Evolutionary conservation across 2,888 invertebrate genomes (phyloP), one percentile per base, ranked within the genome.

Genomic region (Philereme transversata): DNA sequence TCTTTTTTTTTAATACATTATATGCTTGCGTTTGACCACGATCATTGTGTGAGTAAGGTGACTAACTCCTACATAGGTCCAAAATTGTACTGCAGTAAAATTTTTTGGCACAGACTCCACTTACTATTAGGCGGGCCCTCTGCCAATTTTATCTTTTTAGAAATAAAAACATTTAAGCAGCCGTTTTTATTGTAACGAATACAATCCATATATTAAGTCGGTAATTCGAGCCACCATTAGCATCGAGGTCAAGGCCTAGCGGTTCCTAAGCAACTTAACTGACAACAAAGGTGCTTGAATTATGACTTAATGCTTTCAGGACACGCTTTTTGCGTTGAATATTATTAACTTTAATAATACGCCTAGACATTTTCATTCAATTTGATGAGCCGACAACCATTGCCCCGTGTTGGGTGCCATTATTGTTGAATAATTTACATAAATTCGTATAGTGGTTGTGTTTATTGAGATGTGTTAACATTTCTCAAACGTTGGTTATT

Each of bases 201-300:
- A 41, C 50, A 52, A 40, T 44, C 9, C 22, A 4, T 50, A 53
- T 44, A 50, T 56, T 51, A 58, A 62, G 57, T 51, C 34, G 48
- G 51, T 57, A 46, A 63, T 62, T 53, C 47, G 51, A 59, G 60
- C 43, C 56, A 57, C 62, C 65, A 64, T 69, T 67, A 62, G 60
- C n/a, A 45, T 11, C 34, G 70, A 77, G 79, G 79, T 71, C 71
- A 75, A 68, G 72, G 71, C 47, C 63, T 45, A 58, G 11, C 49
- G 51, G 73, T 77, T 73, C 51, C 78, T 56, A 71, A 69, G 78
- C 77, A 78, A 80, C 78, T 52, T 22, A 46, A 63, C 70, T 67
- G 68, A 72, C 80, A 80, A 80, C 80, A 77, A 69, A 73, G 60
- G 65, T 62, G 47, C 9, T 69, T 71, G 52, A 52, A 52, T 50